A percentile compares a stretch with the other conserved stretches of the same genome.
Evolutionary conservation across 2,888 invertebrate genomes (phyloP).

Genomic region (Camptogramma bilineatum): DNA sequence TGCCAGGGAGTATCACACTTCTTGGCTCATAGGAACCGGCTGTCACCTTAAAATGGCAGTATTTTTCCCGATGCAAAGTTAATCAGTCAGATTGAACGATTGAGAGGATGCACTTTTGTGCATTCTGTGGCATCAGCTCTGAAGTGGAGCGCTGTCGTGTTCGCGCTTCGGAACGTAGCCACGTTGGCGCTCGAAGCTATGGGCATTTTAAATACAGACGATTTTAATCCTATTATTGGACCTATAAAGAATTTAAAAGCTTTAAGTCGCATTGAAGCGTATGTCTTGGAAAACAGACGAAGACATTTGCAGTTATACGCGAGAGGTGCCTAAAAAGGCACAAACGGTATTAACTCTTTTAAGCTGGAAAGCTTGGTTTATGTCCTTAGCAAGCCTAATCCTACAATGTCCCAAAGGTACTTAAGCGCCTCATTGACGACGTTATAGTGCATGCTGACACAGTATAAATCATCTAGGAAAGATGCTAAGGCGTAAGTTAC

Average conservation of each 20-base stretch:
- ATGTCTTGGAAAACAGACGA: too few relatives aligned
- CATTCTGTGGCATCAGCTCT: neutral
- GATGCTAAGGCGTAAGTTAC: too few relatives aligned
- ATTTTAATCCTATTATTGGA: neutral
- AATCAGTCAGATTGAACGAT: neutral
- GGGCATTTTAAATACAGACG: neutral
- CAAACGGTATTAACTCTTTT: too few relatives aligned
- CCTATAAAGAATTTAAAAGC: neutral
- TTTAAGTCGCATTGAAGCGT: neutral
- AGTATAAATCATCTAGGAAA: neutral
- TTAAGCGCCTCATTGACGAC: neutral
- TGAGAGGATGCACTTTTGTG: neutral
- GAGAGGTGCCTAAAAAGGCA: too few relatives aligned
- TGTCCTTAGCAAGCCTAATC: neutral
- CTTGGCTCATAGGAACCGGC: too few relatives aligned
- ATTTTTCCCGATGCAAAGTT: neutral
- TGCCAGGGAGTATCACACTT: too few relatives aligned
- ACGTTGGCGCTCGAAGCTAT: too few relatives aligned
- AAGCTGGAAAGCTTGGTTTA: too few relatives aligned
- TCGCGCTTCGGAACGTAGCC: neutral
- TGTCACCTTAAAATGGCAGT: neutral
- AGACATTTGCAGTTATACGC: too few relatives aligned
- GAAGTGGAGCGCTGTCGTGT: neutral
- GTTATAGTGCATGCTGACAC: neutral
- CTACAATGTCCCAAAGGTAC: neutral